Evolutionary conservation across 2,113 vertebrate species (phyloP).

Genomic region (Onychostruthus taczanowskii): DNA sequence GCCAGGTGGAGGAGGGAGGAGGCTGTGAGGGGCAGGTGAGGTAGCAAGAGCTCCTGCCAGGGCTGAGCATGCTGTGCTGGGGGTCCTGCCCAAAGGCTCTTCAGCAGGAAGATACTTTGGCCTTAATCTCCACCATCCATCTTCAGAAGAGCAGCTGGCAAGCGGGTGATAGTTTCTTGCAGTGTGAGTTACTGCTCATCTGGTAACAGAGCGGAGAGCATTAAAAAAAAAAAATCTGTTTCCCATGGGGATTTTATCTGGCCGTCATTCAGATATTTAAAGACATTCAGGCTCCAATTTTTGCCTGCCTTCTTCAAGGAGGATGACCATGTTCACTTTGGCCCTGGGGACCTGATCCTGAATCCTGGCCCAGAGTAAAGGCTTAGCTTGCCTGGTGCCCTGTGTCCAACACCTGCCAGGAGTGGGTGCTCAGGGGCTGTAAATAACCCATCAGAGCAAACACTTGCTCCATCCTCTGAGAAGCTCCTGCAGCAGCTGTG

Average conservation of each 20-base stretch:
- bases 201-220: constrained; percentile 28
- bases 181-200: constrained; percentile 63
- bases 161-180: constrained; percentile 42
- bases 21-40: neutral
- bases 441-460: neutral
- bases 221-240: constrained; percentile 25
- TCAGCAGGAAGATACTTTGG: constrained; percentile 11
- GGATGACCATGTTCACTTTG: neutral
- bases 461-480: neutral
- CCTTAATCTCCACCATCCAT: constrained; percentile 53
- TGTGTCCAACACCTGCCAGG: neutral
- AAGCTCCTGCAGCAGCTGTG: neutral
- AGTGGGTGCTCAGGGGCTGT: neutral
- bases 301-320: neutral
- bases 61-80: neutral
- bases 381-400: neutral
- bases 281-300: neutral
- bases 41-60: neutral
- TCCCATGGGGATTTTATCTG: constrained; percentile 32
- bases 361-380: neutral
- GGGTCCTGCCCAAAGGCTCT: constrained; percentile 28
- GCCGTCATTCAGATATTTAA: constrained; percentile 40
- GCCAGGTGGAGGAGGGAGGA: neutral
- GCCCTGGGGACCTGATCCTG: neutral
- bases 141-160: constrained; percentile 61